Evolutionary conservation across 37 sponge, comb jelly and placozoan species (phyloP), one percentile per base, ranked within the genome.

Genomic region (Petrosia ficiformis): DNA sequence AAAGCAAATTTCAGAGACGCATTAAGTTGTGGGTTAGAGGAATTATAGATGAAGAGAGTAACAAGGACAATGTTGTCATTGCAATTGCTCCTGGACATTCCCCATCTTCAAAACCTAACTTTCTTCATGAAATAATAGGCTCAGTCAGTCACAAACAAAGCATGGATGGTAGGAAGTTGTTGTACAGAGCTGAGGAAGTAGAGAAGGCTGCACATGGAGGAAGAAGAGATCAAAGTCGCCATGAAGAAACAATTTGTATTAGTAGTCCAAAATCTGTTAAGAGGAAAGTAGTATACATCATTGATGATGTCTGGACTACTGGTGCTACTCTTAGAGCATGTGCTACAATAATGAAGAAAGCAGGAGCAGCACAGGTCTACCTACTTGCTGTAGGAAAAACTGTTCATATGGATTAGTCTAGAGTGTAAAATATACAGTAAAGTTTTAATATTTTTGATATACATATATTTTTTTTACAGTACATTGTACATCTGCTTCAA

Each of bases 401-500:
- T 30, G 73, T n/a, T n/a, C n/a, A n/a, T n/a, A n/a, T n/a, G n/a
- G n/a, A n/a, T n/a, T n/a, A n/a, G n/a, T n/a, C n/a, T n/a, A n/a
- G n/a, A n/a, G n/a, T n/a, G n/a, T n/a, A n/a, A n/a, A n/a, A n/a
- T n/a, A n/a, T n/a, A n/a, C n/a, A n/a, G n/a, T n/a, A n/a, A n/a
- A n/a, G n/a, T n/a, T n/a, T n/a, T n/a, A n/a, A n/a, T n/a, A n/a
- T n/a, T n/a, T n/a, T n/a, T n/a, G n/a, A n/a, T n/a, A n/a, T n/a
- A n/a, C n/a, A n/a, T n/a, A 24, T 69, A 3, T 34, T 3, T 33
- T 65, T 21, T 24, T 26, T 71, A 33, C 59, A 92, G 93, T 1
- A 89, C 93, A 6, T 28, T 34, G 0, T 74, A 80, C 65, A 39
- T 80, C 59, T 89, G 74, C 42, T 61, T 69, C 43, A 93, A 93